Conservation (phyloP, 1,140 invertebrate species). For the Microvelia longipes region DNA sequence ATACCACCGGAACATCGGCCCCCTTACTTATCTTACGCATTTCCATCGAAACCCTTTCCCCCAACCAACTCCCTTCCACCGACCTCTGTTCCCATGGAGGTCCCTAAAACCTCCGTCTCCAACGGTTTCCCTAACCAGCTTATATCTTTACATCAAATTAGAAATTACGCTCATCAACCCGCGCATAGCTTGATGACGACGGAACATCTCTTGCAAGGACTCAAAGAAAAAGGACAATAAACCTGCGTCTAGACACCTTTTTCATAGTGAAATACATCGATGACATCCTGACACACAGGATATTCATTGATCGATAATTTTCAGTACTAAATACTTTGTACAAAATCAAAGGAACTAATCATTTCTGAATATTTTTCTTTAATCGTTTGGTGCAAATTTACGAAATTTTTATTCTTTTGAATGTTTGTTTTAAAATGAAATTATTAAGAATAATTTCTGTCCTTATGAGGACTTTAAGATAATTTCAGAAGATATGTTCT, state of each 20-base stretch:
- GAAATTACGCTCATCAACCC: constrained; percentile 89
- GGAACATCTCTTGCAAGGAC: constrained; percentile 25
- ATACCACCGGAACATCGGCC: constrained; percentile 55
- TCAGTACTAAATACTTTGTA: too few relatives aligned
- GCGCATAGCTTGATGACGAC: constrained; percentile 24
- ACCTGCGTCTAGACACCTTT: too few relatives aligned
- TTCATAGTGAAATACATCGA: constrained; percentile 6
- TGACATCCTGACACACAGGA: too few relatives aligned
- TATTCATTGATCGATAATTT: too few relatives aligned
- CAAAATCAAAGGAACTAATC: too few relatives aligned
- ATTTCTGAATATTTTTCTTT: too few relatives aligned
- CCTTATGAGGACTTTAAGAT: too few relatives aligned
- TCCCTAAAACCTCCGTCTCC: constrained; percentile 35
- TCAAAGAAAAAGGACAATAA: constrained; percentile 24
- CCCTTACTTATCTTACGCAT: constrained; percentile 60
- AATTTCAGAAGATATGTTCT: too few relatives aligned
- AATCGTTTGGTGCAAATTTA: too few relatives aligned
- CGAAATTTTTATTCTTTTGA: too few relatives aligned
- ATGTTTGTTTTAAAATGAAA: too few relatives aligned
- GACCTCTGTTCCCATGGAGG: constrained; percentile 28
- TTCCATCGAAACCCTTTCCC: constrained; percentile 26
- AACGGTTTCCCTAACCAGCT: constrained; percentile 84
- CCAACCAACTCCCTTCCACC: constrained; percentile 19
- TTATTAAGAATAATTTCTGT: too few relatives aligned
- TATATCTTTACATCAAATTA: constrained; percentile 88